A percentile compares a stretch with the other conserved stretches of the same genome.
Evolutionary conservation across 1,140 invertebrate genomes (phyloP).

Genomic region (Myzus persicae): DNA sequence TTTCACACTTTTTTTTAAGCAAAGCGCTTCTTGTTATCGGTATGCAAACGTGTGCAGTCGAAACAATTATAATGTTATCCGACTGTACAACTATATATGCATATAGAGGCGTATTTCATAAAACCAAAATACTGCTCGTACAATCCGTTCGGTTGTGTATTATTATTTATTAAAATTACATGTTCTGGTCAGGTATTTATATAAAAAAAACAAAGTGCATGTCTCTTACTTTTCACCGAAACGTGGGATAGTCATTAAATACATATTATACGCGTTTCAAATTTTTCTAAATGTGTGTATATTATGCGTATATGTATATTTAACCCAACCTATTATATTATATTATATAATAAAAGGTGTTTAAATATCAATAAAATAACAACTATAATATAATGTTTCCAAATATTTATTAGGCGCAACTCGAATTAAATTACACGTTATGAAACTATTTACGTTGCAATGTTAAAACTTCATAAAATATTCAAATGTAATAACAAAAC

Average conservation of each 20-base stretch:
- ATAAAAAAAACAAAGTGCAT: not conserved
- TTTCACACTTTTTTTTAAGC: not conserved
- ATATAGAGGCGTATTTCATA: not conserved
- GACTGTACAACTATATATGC: not conserved
- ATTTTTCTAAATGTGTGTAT: not conserved
- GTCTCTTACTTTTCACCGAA: not conserved
- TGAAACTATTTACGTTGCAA: constrained; percentile 22
- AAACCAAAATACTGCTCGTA: not conserved
- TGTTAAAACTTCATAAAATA: not conserved
- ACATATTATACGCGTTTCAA: not conserved
- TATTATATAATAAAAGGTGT: not conserved
- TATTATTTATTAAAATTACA: constrained; percentile 1
- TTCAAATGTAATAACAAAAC: not conserved
- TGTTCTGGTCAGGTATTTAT: not conserved
- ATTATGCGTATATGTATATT: too few species aligned
- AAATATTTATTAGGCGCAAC: not conserved
- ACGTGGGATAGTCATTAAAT: constrained; percentile 36
- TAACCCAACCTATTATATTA: not conserved
- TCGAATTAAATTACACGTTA: constrained; percentile 4
- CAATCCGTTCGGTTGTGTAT: not conserved
- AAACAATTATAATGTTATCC: not conserved
- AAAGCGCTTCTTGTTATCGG: not conserved
- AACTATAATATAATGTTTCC: not conserved
- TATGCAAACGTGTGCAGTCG: not conserved
- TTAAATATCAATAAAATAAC: constrained; percentile 25